Conservation (phyloP, 1,140 invertebrate genomes). For the Dreissena rostriformis region DNA sequence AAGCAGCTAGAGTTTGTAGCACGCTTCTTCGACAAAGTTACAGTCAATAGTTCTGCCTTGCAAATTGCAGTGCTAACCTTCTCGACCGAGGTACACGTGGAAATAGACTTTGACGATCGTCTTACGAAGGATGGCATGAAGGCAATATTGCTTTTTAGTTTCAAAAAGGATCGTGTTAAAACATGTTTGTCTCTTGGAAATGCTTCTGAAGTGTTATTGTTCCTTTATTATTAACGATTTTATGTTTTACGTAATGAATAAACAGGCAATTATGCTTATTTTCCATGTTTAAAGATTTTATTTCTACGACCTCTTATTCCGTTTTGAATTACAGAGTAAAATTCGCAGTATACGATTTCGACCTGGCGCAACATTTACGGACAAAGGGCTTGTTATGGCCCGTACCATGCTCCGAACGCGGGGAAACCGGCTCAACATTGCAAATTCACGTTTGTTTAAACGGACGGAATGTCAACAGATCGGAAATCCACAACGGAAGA, state of each 20-base stretch:
- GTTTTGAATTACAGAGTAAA: background rate
- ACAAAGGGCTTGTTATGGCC: constrained; percentile 13
- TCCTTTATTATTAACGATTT: too few relatives aligned
- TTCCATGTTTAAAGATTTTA: too few relatives aligned
- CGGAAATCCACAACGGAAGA: background rate
- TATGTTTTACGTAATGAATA: too few relatives aligned
- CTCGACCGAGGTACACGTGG: constrained; percentile 4
- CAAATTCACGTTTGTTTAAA: constrained; percentile 15
- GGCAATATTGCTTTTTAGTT: background rate
- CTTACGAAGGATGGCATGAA: too few relatives aligned
- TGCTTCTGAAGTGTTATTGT: too few relatives aligned
- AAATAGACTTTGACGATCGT: constrained; percentile 14
- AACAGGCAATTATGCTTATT: too few relatives aligned
- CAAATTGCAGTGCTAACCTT: constrained; percentile 30
- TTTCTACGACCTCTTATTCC: too few relatives aligned
- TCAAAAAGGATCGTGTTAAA: too few relatives aligned
- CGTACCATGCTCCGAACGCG: background rate
- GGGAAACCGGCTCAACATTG: background rate
- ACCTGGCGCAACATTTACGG: constrained; percentile 20
- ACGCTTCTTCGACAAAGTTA: constrained; percentile 31
- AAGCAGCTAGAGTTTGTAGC: constrained; percentile 49
- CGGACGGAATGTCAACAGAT: constrained; percentile 27
- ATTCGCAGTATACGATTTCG: constrained; percentile 9
- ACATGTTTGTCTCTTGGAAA: too few relatives aligned
- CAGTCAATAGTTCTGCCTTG: background rate